Base-by-base conservation (phyloP, 2,797 vertebrate species). In the Sebastes goodei region DNA sequence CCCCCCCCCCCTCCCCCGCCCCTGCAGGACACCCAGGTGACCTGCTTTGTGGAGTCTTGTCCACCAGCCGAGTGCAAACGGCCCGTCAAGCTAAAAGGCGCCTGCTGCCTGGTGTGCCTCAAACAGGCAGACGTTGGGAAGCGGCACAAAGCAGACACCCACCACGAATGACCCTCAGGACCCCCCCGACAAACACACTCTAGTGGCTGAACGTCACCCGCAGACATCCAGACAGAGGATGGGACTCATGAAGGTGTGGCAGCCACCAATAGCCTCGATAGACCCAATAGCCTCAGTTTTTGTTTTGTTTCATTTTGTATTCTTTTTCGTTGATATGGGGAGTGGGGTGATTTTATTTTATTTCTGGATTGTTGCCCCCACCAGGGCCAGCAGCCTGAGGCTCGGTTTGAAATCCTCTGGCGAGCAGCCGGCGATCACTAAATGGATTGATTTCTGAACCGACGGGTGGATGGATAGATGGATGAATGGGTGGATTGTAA, bases 21-120 rank as follows among this genome's bases (percentile, higher is more conserved):
- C 85, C 20, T 4, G 10, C 92, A 99, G 98, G 95, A 94, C 3
- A 95, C 97, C 74, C 98, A 99, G 95, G 95, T 99, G 88, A 99
- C 97, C 38, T 99, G 98, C 93, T 97, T 98, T 4, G 96, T 99
- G 83, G 97, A 99, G 90, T 96, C 96, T 0, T 99, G 98, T 89
- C 96, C 86, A 0, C 93, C 93, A 0, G 68, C 91, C 1, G 83
- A 93, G 61, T 99, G 98, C 63, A 81, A 94, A 20, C 87, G 67
- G 0, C 97, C 98, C 0, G 82, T 96, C 90, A 97, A 95, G 82
- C 90, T 95, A 83, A 92, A 96, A 94, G 97, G 96, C 52, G 77
- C 88, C 65, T 99, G 98, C 92, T 99, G 98, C 81, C 97, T 97
- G 0, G 71, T 97, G 77, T 99, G 98, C 91, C 86, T 92, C 8